Evolutionary conservation across 2,888 invertebrate species (phyloP), one percentile per base, ranked within the genome.

Genomic region (Cylloceria caligata): DNA sequence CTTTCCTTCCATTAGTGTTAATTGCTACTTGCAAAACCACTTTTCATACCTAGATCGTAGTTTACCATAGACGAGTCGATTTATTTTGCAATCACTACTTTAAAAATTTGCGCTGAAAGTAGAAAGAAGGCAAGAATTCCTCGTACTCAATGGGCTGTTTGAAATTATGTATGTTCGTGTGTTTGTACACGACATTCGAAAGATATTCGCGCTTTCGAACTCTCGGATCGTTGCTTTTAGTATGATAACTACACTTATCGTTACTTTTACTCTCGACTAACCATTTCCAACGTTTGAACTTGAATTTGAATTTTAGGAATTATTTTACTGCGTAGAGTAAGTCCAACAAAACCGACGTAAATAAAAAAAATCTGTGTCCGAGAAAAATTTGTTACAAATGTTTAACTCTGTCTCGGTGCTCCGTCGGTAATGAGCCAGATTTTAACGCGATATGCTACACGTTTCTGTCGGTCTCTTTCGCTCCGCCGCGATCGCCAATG

Each of bases 61-160:
- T 57, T 27, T 30, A 16, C 57, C 16, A 57, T 7, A 1, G 30
- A n/a, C 16, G 57, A 57, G 30, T 64, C 65, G 39, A n/a, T n/a
- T 62, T 68, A 19, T 39, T 57, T 52, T 64, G n/a, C 55, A 16
- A 57, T 42, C 19, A 62, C n/a, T n/a, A 16, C 55, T 49, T 49
- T 16, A 27, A 49, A 39, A 30, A 11, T 30, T n/a, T 30, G 36
- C 52, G 13, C 52, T 19, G 34, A 30, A 47, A 7, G 13, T 67
- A 13, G 30, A 13, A 24, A 30, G 27, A 34, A 67, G 21, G 27
- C 45, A 36, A 16, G 30, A 67, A 19, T 45, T 7, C 45, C 24
- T 24, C 45, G 27, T 45, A 45, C 16, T 42, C 19, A 65, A 65
- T 30, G 16, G 11, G n/a, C 30, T 47, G 16, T 34, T 47, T 13